Base-by-base conservation (phyloP, 2,888 invertebrate species). In the Apantesis nais region DNA sequence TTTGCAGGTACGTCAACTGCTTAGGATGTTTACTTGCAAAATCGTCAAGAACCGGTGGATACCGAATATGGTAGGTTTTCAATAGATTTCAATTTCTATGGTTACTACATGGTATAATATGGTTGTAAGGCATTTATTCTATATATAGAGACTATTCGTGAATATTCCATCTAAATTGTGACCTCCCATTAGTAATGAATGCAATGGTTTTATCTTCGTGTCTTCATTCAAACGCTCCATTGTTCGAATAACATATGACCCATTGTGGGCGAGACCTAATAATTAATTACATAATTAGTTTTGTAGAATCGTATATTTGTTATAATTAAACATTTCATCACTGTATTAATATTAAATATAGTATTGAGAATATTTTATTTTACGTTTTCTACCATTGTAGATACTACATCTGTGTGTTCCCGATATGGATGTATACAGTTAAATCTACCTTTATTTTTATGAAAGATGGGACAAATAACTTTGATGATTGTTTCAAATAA, bases 171-270 rank as follows among this genome's bases (percentile, higher is more conserved):
- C 44, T 44, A 44, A 16, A 44, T 16, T 4, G 16, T 62, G 19
- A 25, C 62, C 62, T 34, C 41, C 19, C 39, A 64, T 68, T 68
- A 44, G 70, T 60, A 67, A 64, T 78, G 73, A 78, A 81, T 80
- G 72, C 74, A 72, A 62, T 44, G 67, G 52, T 66, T 68, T 71
- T 37, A 48, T 14, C 55, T 71, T 70, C 44, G 74, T 76, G 77
- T 71, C 71, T 78, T 73, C 76, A 70, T 79, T 48, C 72, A 68
- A 31, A 34, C 58, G 39, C 68, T 64, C 84, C 79, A 84, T 86
- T 86, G 85, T 86, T 82, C 67, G 66, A 73, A 79, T 81, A 77
- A 84, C 67, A 71, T 81, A 84, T 82, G 60, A 69, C 71, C 85
- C 68, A 86, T 85, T 86, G 85, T 85, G 74, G 72, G 48, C 62